Evolutionary conservation across 2,888 invertebrate species (phyloP).

Genomic region (Teleiodes luculella): DNA sequence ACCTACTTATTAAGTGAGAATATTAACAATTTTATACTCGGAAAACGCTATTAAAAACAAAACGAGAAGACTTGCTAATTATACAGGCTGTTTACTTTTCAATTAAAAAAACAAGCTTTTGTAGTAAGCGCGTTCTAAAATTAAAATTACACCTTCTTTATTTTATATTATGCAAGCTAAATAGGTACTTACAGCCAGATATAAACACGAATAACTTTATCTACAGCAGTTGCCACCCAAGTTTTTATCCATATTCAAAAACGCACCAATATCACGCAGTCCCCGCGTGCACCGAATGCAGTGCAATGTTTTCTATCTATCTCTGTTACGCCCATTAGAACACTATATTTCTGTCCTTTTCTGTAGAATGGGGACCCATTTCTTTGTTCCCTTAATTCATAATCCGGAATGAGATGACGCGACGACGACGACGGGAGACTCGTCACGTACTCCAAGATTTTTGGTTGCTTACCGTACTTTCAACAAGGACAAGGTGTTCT

Average conservation of each 20-base stretch:
- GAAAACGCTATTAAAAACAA: too few species aligned
- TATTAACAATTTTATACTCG: too few species aligned
- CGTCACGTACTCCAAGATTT: conserved; percentile 5
- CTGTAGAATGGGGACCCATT: neutral
- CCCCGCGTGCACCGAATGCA: conserved; percentile 3
- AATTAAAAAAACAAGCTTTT: too few species aligned
- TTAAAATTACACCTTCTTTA: too few species aligned
- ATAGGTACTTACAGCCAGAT: too few species aligned
- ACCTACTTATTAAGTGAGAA: too few species aligned
- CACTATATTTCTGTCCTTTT: neutral
- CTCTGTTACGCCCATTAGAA: neutral
- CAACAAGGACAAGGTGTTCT: too few species aligned
- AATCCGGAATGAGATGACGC: neutral
- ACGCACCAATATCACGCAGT: conserved; percentile 2
- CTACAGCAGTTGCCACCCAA: neutral
- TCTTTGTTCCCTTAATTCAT: conserved; percentile 3
- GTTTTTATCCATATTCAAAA: neutral
- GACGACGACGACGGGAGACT: too few species aligned
- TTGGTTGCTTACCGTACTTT: neutral
- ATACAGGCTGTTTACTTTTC: too few species aligned
- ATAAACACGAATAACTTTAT: neutral
- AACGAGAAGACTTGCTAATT: too few species aligned
- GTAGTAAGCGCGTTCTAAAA: too few species aligned
- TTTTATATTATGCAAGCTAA: too few species aligned
- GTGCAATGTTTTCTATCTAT: conserved; percentile 3